phyloP scores from a whole-genome alignment of 2,888 invertebrate species.

The Amblyjoppa fuscipennis region DNA sequence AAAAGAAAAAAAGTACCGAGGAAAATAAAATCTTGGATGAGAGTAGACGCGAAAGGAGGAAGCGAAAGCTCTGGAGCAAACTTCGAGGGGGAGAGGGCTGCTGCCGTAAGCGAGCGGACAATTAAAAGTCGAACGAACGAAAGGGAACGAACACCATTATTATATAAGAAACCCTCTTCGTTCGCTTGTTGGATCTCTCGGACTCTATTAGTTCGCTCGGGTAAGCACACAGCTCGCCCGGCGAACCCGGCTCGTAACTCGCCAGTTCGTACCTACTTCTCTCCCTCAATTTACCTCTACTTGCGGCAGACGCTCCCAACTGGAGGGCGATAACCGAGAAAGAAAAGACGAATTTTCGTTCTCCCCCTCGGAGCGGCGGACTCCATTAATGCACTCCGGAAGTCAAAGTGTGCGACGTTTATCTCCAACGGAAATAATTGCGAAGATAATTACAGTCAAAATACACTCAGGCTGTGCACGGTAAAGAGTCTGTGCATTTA shows the following conservation, averaged over 20 bases:
- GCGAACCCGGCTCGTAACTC: conserved; percentile 33
- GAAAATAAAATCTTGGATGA: background rate
- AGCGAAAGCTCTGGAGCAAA: conserved; percentile 54
- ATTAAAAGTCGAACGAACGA: conserved; percentile 47
- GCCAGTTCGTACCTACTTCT: conserved; percentile 27
- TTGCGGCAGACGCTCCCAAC: background rate
- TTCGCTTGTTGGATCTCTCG: conserved; percentile 43
- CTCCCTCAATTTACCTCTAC: conserved; percentile 27
- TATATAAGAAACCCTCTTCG: conserved; percentile 35
- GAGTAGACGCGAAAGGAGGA: conserved; percentile 24
- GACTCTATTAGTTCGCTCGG: conserved; percentile 51
- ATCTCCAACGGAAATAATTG: background rate
- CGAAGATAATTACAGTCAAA: too few species aligned
- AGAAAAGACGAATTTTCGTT: background rate
- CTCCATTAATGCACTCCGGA: conserved; percentile 32
- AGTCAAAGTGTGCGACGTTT: conserved; percentile 27
- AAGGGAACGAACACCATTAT: conserved; percentile 37
- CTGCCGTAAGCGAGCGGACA: conserved; percentile 43
- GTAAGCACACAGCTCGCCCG: conserved; percentile 50
- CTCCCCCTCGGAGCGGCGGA: background rate
- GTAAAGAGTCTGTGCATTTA: too few species aligned
- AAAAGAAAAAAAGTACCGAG: conserved; percentile 7
- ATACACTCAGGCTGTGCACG: too few species aligned
- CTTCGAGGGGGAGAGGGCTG: conserved; percentile 30
- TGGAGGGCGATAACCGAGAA: too few species aligned